phyloP scores from a whole-genome alignment of 1,140 invertebrate genomes.

The Brachionus rubens region DNA sequence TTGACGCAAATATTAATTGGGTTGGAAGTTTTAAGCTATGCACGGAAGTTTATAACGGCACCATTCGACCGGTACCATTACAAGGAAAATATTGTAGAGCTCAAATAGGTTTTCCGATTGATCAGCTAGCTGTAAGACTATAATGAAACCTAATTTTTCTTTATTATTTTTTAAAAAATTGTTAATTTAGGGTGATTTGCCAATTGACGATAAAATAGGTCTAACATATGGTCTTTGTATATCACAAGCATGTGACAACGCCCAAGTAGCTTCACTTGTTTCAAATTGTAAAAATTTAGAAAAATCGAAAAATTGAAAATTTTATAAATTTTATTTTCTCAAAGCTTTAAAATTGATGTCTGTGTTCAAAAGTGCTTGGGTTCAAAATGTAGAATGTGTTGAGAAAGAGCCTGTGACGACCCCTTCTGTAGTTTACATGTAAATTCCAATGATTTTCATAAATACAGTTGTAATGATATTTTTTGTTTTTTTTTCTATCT shows the following conservation, averaged over 20 bases:
- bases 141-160: not conserved
- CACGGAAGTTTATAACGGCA: slow-evolving; percentile 10
- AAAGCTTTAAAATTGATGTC: slow-evolving; percentile 35
- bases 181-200: slow-evolving; percentile 1
- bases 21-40: slow-evolving; percentile 37
- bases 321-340: not conserved
- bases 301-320: not conserved
- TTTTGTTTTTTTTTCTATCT: not conserved
- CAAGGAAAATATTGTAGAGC: slow-evolving; percentile 45
- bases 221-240: slow-evolving; percentile 39
- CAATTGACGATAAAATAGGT: slow-evolving; percentile 29
- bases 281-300: slow-evolving; percentile 18
- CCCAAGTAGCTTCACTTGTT: slow-evolving; percentile 6
- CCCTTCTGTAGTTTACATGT: not conserved
- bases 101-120: slow-evolving; percentile 23
- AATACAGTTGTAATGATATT: not conserved
- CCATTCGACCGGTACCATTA: not conserved
- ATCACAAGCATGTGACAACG: not conserved
- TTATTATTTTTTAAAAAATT: not conserved
- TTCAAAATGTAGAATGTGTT: slow-evolving; percentile 28
- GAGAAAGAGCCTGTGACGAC: not conserved
- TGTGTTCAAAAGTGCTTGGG: slow-evolving; percentile 39
- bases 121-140: not conserved
- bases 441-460: not conserved
- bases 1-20: slow-evolving; percentile 46